phyloP scores from a whole-genome alignment of 2,797 vertebrate genomes.

The Pyrrhura leucotis region DNA sequence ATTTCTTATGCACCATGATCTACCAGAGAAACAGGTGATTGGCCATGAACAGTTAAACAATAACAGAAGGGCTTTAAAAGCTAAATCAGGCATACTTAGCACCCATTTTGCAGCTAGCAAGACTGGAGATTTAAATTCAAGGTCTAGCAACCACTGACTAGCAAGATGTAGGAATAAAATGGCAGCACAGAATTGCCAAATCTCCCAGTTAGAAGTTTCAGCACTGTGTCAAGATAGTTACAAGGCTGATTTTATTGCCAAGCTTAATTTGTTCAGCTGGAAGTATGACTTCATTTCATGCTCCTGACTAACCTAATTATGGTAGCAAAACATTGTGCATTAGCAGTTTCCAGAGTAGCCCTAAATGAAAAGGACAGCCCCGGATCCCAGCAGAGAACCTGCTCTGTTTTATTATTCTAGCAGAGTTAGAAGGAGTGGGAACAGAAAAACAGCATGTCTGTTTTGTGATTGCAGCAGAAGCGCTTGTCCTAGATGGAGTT shows the following conservation, averaged over 20 bases:
- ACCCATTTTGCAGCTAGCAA: background rate
- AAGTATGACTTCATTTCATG: slow-evolving; percentile 28
- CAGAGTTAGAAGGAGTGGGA: background rate
- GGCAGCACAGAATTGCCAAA: background rate
- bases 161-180: background rate
- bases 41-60: background rate
- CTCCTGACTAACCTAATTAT: slow-evolving; percentile 21
- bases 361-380: slow-evolving; percentile 9
- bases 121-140: background rate
- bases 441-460: background rate
- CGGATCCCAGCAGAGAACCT: background rate
- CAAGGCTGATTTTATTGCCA: background rate
- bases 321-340: background rate
- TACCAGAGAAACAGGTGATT: background rate
- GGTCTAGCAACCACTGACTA: background rate
- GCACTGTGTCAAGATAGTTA: background rate
- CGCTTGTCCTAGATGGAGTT: background rate
- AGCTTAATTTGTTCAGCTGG: background rate
- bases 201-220: background rate
- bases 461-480: background rate
- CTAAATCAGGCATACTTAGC: background rate
- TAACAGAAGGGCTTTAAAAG: background rate
- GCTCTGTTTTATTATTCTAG: background rate
- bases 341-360: background rate
- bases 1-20: background rate